Conservation (phyloP, 2,888 invertebrate genomes). For the Campopleginae sp. region DNA sequence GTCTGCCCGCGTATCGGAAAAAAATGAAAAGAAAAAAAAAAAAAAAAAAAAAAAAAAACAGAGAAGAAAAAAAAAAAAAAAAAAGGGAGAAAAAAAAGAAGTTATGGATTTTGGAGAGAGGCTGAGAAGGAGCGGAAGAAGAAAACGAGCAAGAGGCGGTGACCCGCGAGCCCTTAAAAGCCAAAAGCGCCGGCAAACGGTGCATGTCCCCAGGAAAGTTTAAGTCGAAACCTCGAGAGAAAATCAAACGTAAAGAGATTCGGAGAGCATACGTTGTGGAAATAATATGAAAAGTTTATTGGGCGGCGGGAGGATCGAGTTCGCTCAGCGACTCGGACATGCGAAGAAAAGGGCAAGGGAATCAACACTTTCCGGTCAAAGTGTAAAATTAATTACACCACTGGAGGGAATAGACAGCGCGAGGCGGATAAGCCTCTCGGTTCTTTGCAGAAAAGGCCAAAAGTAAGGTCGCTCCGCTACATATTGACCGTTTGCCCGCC, state of each 20-base stretch:
- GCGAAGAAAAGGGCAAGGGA: background rate
- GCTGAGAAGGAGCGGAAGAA: background rate
- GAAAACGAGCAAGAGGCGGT: slow-evolving; percentile 27
- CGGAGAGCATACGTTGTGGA: background rate
- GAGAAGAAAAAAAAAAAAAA: too few relatives aligned
- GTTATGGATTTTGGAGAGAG: slow-evolving; percentile 8
- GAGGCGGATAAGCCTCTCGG: background rate
- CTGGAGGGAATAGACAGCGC: background rate
- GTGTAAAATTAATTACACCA: background rate
- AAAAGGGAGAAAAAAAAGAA: background rate
- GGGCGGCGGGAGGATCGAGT: background rate
- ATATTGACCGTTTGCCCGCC: background rate
- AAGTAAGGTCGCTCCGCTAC: slow-evolving; percentile 22
- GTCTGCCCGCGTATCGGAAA: background rate
- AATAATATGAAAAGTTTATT: too few relatives aligned
- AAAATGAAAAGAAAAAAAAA: background rate
- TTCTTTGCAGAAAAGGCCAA: background rate
- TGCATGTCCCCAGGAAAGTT: background rate
- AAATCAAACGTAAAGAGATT: slow-evolving; percentile 7
- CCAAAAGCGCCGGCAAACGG: too few relatives aligned
- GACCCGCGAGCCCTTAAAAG: slow-evolving; percentile 57
- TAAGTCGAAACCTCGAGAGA: slow-evolving; percentile 31
- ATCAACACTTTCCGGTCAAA: background rate
- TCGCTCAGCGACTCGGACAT: background rate
- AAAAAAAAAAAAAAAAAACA: background rate